Evolutionary conservation across 2,113 vertebrate species (phyloP).

Genomic region (Verasper variegatus): DNA sequence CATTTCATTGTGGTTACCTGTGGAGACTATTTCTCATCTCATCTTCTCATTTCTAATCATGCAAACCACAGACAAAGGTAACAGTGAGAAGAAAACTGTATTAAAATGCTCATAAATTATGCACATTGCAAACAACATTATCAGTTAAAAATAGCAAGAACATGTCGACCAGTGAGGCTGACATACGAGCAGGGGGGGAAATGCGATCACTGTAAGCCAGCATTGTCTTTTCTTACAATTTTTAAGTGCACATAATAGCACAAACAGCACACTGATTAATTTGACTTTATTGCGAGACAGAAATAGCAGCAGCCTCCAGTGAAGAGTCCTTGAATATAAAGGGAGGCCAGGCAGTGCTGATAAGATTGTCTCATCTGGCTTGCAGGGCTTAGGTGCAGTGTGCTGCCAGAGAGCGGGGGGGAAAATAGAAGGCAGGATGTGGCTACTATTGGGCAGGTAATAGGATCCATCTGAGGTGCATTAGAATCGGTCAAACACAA

Average conservation of each 20-base stretch:
- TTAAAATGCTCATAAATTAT: conserved; percentile 22
- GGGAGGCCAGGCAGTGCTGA: conserved; percentile 66
- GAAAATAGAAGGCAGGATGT: conserved; percentile 64
- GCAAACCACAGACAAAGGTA: too few relatives aligned
- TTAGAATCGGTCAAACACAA: conserved; percentile 77
- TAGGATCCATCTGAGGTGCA: conserved; percentile 75
- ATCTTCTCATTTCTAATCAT: too few relatives aligned
- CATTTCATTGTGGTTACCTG: conserved; percentile 12
- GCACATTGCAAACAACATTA: conserved; percentile 14
- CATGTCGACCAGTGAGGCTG: background rate
- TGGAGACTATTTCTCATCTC: conserved; percentile 1
- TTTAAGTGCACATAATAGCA: conserved; percentile 51
- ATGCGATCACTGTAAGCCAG: conserved; percentile 18
- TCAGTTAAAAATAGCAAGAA: conserved; percentile 4
- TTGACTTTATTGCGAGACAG: conserved; percentile 68
- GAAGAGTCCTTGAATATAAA: conserved; percentile 75
- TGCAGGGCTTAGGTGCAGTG: conserved; percentile 64
- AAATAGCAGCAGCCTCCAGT: conserved; percentile 71
- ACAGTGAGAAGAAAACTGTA: conserved; percentile 9
- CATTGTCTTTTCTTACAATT: conserved; percentile 40
- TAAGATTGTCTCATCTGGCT: conserved; percentile 78
- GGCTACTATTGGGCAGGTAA: conserved; percentile 77
- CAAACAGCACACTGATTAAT: conserved; percentile 68
- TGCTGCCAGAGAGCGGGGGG: conserved; percentile 26
- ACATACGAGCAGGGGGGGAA: background rate